These are phyloP conservation scores for Sciurus niger DNA, from an alignment of 2,113 vertebrate genomes.

Conservation along the genomic window DNA sequence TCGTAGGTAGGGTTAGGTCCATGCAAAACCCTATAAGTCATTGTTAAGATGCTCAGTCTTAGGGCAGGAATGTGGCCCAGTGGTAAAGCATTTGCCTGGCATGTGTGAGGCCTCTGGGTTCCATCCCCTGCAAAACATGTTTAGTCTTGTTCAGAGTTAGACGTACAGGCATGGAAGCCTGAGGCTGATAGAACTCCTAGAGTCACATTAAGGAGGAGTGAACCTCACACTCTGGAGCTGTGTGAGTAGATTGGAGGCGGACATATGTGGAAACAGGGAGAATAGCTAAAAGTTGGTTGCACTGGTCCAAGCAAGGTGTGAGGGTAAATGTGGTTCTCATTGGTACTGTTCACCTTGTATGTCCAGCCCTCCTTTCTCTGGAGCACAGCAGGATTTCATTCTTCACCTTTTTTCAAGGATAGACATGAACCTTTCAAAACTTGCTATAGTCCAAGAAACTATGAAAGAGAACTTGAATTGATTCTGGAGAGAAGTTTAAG, in stretches of 20 bases:
- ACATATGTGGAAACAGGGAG: background rate
- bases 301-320: background rate
- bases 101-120: too few species aligned
- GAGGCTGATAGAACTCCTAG: background rate
- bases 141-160: background rate
- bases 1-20: background rate
- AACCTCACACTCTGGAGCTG: background rate
- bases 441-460: background rate
- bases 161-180: background rate
- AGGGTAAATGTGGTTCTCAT: too few species aligned
- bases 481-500: conserved; percentile 34
- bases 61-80: background rate
- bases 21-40: background rate
- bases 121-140: background rate
- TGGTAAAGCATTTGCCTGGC: too few species aligned
- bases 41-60: background rate
- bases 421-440: background rate
- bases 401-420: background rate
- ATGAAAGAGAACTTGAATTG: background rate
- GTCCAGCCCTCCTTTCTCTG: background rate
- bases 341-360: background rate
- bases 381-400: background rate
- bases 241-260: background rate
- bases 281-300: background rate
- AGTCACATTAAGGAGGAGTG: background rate